Evolutionary conservation across 92 coral and sea anemone species (phyloP), one percentile per base, ranked within the genome.

Genomic region (Phenganax subtilis): DNA sequence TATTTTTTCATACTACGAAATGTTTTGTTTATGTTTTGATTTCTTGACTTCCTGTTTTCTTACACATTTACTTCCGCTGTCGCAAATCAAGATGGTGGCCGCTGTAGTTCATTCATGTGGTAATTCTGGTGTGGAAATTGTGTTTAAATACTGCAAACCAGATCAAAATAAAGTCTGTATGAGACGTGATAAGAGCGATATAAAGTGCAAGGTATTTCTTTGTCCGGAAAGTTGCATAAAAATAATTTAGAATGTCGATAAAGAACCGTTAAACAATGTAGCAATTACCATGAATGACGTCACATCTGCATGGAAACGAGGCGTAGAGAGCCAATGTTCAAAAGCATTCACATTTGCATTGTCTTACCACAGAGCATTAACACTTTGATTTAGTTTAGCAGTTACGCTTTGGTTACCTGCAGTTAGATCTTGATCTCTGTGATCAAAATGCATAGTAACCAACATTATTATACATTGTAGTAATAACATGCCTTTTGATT

Each of bases 71-170:
- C 67, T 76, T 52, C 81, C 81, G 67, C 54, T 64, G 9, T 15
- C 81, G 80, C 9, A 7, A 12, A 16, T 25, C 80, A 75, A 60
- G 1, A 75, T 75, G 63, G 56, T 47, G 55, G 69, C 66, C 81
- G 81, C 54, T 17, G 70, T 57, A 0, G 70, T 76, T 57, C 70
- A 57, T 59, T 29, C 81, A 15, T 57, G 81, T 76, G 28, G 81
- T 17, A 57, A 59, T 59, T 31, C 54, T 58, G 81, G 69, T 28
- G 70, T 76, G 6, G 81, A 76, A 60, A 57, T 76, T 6, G 81
- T 76, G 10, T 76, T 20, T 59, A 76, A 76, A 76, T 57, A 28
- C 28, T 76, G 81, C 55, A 57, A 76, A 47, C 65, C 80, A 6
- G 64, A 29, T 29, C 37, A 20, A 7, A 75, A 75, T 75, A 30